These are phyloP conservation scores for Etheostoma nigrum DNA, from an alignment of 2,797 vertebrate species.

Conservation along the genomic window DNA sequence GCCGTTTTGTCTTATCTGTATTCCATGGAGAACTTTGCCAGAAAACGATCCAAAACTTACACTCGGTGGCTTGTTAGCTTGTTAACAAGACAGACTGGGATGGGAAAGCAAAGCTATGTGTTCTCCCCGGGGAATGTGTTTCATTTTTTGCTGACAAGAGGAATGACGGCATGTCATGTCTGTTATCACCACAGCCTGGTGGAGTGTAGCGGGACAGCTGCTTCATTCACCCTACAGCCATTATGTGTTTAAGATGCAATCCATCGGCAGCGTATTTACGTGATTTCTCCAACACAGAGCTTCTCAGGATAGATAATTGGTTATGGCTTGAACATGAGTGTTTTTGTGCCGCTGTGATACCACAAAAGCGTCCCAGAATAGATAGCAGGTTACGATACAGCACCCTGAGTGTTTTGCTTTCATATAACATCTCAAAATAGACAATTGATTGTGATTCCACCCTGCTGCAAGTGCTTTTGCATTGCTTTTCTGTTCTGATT, in stretches of 20 bases:
- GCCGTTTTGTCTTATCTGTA: neutral
- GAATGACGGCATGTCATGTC: conserved; percentile 22
- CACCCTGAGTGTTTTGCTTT: conserved; percentile 22
- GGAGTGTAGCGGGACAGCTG: conserved; percentile 48
- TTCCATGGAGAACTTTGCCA: neutral
- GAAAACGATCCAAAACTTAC: neutral
- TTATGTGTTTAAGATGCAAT: conserved; percentile 15
- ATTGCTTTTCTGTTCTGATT: neutral
- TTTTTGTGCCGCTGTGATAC: conserved; percentile 9
- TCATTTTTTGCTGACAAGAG: conserved; percentile 56
- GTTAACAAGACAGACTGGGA: conserved; percentile 15
- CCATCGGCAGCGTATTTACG: neutral
- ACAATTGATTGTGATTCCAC: conserved; percentile 28
- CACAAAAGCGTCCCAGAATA: conserved; percentile 51
- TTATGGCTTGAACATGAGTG: conserved; percentile 27
- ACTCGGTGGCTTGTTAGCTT: neutral
- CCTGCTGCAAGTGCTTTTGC: conserved; percentile 36
- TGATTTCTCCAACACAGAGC: neutral
- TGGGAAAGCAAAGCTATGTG: conserved; percentile 22
- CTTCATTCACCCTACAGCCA: conserved; percentile 21
- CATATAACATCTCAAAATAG: conserved; percentile 49
- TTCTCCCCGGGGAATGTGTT: conserved; percentile 30
- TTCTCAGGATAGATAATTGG: conserved; percentile 53
- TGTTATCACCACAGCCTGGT: conserved; percentile 44
- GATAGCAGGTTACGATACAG: conserved; percentile 20